Conservation (phyloP, 2,797 vertebrate species). For the Gambusia yucatana region DNA sequence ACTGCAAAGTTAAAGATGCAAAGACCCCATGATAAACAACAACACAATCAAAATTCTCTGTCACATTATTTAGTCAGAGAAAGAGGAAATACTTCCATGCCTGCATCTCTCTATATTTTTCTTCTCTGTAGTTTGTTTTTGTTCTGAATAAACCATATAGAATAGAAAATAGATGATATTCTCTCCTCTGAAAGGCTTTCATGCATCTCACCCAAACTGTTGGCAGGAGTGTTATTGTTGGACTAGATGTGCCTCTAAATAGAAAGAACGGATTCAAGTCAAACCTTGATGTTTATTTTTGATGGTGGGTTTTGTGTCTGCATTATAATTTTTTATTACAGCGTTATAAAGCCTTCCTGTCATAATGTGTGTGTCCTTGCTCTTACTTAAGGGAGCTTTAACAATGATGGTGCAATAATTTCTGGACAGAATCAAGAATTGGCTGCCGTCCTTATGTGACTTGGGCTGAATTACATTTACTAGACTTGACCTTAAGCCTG, state of each 20-base stretch:
- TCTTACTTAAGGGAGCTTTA: neutral
- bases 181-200: conserved; percentile 14
- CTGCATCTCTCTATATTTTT: neutral
- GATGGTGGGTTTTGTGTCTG: conserved; percentile 30
- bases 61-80: conserved; percentile 4
- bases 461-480: neutral
- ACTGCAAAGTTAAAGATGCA: conserved; percentile 20
- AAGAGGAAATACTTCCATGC: neutral
- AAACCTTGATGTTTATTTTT: neutral
- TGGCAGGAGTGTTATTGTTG: neutral
- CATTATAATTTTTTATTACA: conserved; percentile 44
- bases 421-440: neutral
- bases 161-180: conserved; percentile 15
- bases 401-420: neutral
- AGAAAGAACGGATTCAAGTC: conserved; percentile 11
- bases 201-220: conserved; percentile 19
- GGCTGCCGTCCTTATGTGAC: neutral
- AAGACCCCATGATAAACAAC: conserved; percentile 12
- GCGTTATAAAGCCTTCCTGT: neutral
- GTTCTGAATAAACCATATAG: conserved; percentile 7
- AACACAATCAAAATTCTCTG: conserved; percentile 35
- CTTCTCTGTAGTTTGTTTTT: neutral
- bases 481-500: neutral
- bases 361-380: neutral
- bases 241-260: neutral